Percentiles rank a stretch among this genome's conserved stretches.
These are phyloP conservation scores for Nycticryphes semicollaris DNA, from an alignment of 2,113 vertebrate genomes.

Conservation along the genomic window DNA sequence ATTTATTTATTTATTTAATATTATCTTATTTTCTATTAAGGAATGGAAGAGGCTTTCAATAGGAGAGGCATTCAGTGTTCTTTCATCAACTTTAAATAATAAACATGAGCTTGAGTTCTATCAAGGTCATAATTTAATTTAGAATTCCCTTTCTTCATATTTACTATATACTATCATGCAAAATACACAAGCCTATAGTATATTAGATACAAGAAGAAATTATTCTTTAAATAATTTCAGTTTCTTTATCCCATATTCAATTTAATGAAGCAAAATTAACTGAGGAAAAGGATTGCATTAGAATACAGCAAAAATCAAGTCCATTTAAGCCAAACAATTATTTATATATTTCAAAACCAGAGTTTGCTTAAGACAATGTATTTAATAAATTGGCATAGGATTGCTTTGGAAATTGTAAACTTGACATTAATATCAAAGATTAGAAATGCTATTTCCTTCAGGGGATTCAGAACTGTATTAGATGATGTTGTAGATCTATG, in stretches of 20 bases:
- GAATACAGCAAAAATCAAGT: background rate
- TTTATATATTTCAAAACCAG: background rate
- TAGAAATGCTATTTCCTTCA: background rate
- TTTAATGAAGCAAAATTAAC: background rate
- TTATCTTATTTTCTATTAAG: background rate
- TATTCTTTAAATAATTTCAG: background rate
- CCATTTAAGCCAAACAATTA: background rate
- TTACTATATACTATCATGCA: background rate
- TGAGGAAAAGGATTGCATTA: background rate
- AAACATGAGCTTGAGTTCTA: background rate
- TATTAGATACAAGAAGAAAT: background rate
- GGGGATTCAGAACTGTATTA: background rate
- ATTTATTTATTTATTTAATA: background rate
- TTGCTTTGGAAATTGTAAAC: background rate
- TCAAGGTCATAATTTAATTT: background rate
- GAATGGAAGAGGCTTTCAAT: background rate
- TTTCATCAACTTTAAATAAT: background rate
- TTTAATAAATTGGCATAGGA: background rate
- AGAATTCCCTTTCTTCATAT: background rate
- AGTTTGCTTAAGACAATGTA: background rate
- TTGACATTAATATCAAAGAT: background rate
- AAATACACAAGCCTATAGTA: background rate
- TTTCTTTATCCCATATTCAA: background rate
- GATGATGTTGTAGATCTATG: background rate
- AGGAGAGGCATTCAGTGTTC: background rate